These are phyloP conservation scores for Chiroxiphia lanceolata DNA, from an alignment of 2,797 vertebrate genomes.

Conservation along the genomic window DNA sequence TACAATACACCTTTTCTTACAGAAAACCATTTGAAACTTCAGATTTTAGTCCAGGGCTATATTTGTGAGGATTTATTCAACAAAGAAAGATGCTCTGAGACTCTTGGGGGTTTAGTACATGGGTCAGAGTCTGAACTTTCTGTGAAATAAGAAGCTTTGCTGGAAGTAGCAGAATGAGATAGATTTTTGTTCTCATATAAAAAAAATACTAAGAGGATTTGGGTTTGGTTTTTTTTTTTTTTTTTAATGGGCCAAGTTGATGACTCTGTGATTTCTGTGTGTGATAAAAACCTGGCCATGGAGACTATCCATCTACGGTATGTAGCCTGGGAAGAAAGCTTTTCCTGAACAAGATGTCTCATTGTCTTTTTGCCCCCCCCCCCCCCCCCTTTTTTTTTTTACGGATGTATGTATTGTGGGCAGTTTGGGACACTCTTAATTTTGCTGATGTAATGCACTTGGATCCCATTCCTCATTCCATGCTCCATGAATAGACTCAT, in stretches of 20 bases:
- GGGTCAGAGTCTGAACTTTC: slow-evolving; percentile 57
- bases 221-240: not conserved
- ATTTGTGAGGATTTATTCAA: slow-evolving; percentile 57
- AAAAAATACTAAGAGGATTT: not conserved
- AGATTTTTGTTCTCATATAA: slow-evolving; percentile 46
- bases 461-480: slow-evolving; percentile 37
- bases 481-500: slow-evolving; percentile 20
- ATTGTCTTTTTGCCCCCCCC: not conserved
- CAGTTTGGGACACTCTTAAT: not conserved
- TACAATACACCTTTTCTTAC: slow-evolving; percentile 31
- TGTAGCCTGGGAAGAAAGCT: not conserved
- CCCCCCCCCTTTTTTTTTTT: not conserved
- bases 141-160: slow-evolving; percentile 50
- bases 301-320: not conserved
- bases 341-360: not conserved
- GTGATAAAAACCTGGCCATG: slow-evolving; percentile 3
- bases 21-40: slow-evolving; percentile 23
- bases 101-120: slow-evolving; percentile 43
- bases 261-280: not conserved
- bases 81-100: slow-evolving; percentile 44
- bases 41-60: slow-evolving; percentile 17
- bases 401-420: not conserved
- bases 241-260: not conserved
- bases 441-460: slow-evolving; percentile 40
- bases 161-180: slow-evolving; percentile 30